Base-by-base conservation (phyloP, 2,113 vertebrate species). In the Paraplagusia blochii region DNA sequence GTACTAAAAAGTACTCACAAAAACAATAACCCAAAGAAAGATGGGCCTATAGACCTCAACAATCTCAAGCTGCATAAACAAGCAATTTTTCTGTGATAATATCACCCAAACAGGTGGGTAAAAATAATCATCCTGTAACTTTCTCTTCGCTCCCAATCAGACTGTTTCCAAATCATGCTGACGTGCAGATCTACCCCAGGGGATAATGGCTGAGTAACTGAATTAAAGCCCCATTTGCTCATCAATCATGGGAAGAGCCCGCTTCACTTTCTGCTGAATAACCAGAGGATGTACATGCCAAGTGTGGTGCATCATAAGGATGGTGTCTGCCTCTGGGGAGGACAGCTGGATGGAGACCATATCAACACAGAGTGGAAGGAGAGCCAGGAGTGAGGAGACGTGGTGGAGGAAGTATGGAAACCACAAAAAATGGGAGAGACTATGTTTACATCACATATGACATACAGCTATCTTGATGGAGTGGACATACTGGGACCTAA, bases 181-280 rank as follows among this genome's bases (percentile, higher is more conserved):
- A 80, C 69, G 77, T 69, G 68, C 67, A 85, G 70, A 86, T 85
- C 74, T 74, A 53, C 72, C 87, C 69, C 6, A 59, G 64, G 39
- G 84, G 84, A 76, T 68, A 78, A 85, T 44, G 58, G 74, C 76
- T 85, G 81, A 77, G 75, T 87, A 85, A 85, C 79, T 70, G 63
- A 84, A 87, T 88, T 87, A 86, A 79, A 87, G 85, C 80, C 81
- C 81, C 72, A 83, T 86, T 87, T 84, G 68, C 79, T 80, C 84
- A 86, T 86, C 82, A 86, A 85, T 86, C 76, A 85, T 73, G 69
- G 69, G 55, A 71, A 62, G 71, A 78, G 77, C 29, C 53, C 77
- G 73, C 69, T 67, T 73, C 69, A 63, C 81, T 77, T 63, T 72
- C 64, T 70, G 52, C 70, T 85, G 16, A 40, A 80, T 79, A 77